Evolutionary conservation across 2,888 invertebrate species (phyloP), one percentile per base, ranked within the genome.

Genomic region (Hydraecia micacea): DNA sequence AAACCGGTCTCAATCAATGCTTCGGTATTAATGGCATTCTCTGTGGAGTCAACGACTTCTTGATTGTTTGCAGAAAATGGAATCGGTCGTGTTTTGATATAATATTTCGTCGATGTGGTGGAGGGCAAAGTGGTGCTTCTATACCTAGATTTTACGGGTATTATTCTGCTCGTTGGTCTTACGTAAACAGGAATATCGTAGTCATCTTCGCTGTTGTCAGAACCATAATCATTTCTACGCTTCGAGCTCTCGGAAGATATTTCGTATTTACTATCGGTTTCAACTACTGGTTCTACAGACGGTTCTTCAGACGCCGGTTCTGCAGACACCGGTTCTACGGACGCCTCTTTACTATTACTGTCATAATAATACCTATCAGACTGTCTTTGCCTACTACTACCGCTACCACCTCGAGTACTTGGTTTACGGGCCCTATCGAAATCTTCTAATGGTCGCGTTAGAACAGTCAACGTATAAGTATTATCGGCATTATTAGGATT

Each of bases 391-490:
- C 87, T 90, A 67, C 76, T 90, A 55, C 74, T 88, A 73, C 73
- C 88, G 75, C 77, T 88, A 75, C 78, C 86, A 74, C 82, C 74
- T 42, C 71, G 73, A 58, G n/a, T 81, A 73, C 5, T 79, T 15
- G 67, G 83, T 73, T 84, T 89, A 55, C 84, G 86, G 46, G 89
- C 85, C 70, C 86, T 91, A 76, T 89, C 91, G 83, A 92, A 93
- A 83, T 93, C 93, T 79, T 95, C 93, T 78, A 93, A 91, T 28
- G 96, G 95, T 73, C 95, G 91, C n/a, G 95, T 93, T 88, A 95
- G 90, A 81, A 96, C 93, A 58, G 96, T 97, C 90, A 96, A 91
- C 13, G 96, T 96, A 88, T 97, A 97, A 66, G 95, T 95, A 88
- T 95, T 96, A 90, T 95, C 93, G 84, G 94, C 91, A 89, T 95